These are phyloP conservation scores for Tachina lurida DNA, from an alignment of 2,888 invertebrate species.

Conservation along the genomic window DNA sequence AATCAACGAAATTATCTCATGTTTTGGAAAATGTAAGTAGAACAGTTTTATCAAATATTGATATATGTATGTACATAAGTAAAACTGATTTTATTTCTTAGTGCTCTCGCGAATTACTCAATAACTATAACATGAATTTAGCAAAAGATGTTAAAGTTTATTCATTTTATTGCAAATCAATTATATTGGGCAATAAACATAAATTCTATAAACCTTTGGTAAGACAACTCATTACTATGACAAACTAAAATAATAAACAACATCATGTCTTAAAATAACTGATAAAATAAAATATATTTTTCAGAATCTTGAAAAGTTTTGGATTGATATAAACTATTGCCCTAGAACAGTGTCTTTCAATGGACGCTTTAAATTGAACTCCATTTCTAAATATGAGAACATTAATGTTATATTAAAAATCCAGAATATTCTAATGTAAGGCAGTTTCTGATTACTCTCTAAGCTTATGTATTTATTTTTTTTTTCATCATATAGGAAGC, in stretches of 20 bases:
- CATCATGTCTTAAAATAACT: background rate
- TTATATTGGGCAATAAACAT: conserved; percentile 66
- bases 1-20: conserved; percentile 9
- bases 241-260: background rate
- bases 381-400: conserved; percentile 41
- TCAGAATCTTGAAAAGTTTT: conserved; percentile 72
- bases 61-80: background rate
- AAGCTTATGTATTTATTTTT: background rate
- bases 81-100: conserved; percentile 49
- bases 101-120: conserved; percentile 73
- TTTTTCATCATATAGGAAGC: conserved; percentile 43
- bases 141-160: conserved; percentile 69
- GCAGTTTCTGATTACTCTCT: background rate
- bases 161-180: conserved; percentile 73
- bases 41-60: background rate
- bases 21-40: conserved; percentile 73
- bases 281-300: background rate
- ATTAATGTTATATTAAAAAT: conserved; percentile 53
- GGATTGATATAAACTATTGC: conserved; percentile 74
- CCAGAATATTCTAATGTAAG: conserved; percentile 70
- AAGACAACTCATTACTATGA: conserved; percentile 22
- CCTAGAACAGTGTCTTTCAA: conserved; percentile 64
- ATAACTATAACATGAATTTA: conserved; percentile 74
- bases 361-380: conserved; percentile 55
- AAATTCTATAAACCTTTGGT: conserved; percentile 73